Evolutionary conservation across 2,888 invertebrate genomes (phyloP).

Genomic region (Plutella xylostella): DNA sequence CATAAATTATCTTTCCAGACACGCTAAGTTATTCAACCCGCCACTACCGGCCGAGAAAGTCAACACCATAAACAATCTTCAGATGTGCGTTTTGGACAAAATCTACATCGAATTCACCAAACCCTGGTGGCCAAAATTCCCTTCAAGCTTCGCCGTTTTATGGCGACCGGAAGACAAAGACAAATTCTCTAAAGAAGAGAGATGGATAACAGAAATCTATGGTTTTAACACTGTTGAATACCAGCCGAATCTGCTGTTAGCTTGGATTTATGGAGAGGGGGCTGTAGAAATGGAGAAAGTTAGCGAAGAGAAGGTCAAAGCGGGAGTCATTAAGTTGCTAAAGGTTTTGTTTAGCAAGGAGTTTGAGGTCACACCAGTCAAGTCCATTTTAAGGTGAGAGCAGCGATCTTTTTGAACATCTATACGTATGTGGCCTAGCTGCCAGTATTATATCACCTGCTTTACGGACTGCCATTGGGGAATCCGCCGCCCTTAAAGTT

Average conservation of each 20-base stretch:
- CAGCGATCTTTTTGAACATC: too few relatives aligned
- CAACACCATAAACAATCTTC: constrained; percentile 70
- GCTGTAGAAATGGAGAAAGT: constrained; percentile 72
- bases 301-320: constrained; percentile 58
- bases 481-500: too few relatives aligned
- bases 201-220: constrained; percentile 74
- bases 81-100: constrained; percentile 76
- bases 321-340: constrained; percentile 66
- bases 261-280: constrained; percentile 75
- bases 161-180: constrained; percentile 68
- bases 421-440: too few relatives aligned
- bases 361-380: constrained; percentile 66
- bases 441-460: too few relatives aligned
- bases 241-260: constrained; percentile 71
- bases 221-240: constrained; percentile 71
- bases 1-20: constrained; percentile 39
- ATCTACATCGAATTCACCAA: constrained; percentile 76
- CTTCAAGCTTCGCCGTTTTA: constrained; percentile 62
- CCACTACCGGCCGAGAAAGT: constrained; percentile 65
- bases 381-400: constrained; percentile 62
- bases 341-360: constrained; percentile 57
- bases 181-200: constrained; percentile 46
- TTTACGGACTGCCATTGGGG: too few relatives aligned
- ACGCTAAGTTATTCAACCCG: constrained; percentile 69
- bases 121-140: constrained; percentile 72